A percentile compares a stretch with the other conserved stretches of the same genome.
Conservation (phyloP, 1,140 invertebrate genomes). For the Pachypeltis micranthus region DNA sequence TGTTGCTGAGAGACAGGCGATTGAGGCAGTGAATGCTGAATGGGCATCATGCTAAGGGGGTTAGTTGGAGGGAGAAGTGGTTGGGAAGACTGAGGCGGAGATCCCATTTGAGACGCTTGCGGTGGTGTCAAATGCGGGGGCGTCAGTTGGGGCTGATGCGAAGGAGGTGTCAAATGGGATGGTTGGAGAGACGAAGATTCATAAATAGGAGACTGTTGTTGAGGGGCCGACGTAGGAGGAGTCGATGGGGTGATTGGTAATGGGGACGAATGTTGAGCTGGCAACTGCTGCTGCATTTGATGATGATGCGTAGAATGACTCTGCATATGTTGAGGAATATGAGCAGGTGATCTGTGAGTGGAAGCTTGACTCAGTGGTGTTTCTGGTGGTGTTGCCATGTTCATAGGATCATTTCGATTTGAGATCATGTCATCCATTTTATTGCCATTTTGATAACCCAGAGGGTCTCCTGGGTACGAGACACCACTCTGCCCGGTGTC, state of each 20-base stretch:
- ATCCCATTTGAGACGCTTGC: constrained; percentile 30
- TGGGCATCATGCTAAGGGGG: neutral
- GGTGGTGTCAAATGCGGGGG: constrained; percentile 21
- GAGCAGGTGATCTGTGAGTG: constrained; percentile 31
- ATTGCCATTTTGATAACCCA: constrained; percentile 25
- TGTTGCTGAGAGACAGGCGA: constrained; percentile 20
- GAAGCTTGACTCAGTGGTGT: constrained; percentile 33
- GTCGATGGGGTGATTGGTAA: constrained; percentile 27
- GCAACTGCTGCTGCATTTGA: constrained; percentile 17
- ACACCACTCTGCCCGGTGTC: constrained; percentile 8
- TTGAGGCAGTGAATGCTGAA: neutral
- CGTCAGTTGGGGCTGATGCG: constrained; percentile 16
- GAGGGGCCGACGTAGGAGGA: constrained; percentile 29
- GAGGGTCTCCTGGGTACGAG: constrained; percentile 15
- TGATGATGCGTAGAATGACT: constrained; percentile 25
- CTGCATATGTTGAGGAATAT: constrained; percentile 26
- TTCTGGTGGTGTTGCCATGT: constrained; percentile 1
- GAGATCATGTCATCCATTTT: constrained; percentile 28
- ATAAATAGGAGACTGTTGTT: constrained; percentile 22
- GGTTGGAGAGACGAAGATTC: neutral
- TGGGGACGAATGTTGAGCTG: neutral
- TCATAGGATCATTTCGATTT: constrained; percentile 6
- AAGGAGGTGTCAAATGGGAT: neutral
- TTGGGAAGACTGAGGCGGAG: no score
- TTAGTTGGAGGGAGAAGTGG: constrained; percentile 28